Evolutionary conservation across 2,113 vertebrate species (phyloP).

Genomic region (Nothocercus julius): DNA sequence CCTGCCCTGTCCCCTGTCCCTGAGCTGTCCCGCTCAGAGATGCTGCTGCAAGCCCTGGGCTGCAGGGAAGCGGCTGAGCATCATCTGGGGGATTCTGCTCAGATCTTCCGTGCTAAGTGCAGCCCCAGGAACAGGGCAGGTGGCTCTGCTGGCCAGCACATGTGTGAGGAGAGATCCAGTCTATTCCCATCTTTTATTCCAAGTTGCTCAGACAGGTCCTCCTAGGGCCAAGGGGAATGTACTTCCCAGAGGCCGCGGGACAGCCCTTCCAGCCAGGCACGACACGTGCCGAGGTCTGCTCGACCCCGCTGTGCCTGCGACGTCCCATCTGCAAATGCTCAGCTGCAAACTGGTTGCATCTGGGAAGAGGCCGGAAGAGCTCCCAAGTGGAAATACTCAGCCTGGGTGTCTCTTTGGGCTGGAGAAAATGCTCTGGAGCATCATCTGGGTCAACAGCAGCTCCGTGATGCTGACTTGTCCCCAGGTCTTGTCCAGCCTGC

Average conservation of each 20-base stretch:
- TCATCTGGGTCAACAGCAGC: neutral
- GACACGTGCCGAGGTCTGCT: neutral
- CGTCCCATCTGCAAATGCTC: neutral
- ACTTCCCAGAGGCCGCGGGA: neutral
- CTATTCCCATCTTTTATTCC: neutral
- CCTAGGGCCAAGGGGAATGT: neutral
- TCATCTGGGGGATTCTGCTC: neutral
- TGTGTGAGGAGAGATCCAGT: neutral
- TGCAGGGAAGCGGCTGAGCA: neutral
- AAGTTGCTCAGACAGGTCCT: neutral
- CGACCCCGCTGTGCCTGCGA: neutral
- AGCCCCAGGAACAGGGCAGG: too few relatives aligned
- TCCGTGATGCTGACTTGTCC: neutral
- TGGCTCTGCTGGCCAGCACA: neutral
- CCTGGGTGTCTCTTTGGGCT: neutral
- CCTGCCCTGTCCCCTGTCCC: neutral
- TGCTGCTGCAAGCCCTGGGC: neutral
- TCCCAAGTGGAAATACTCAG: neutral
- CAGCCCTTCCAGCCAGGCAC: neutral
- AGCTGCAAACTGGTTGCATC: neutral
- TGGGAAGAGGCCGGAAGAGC: neutral
- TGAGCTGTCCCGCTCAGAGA: neutral
- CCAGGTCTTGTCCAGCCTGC: neutral
- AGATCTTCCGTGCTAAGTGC: neutral
- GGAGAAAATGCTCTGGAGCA: neutral